These are phyloP conservation scores for Campylomormyrus tamandua DNA, from an alignment of 2,113 vertebrate species.

Conservation along the genomic window DNA sequence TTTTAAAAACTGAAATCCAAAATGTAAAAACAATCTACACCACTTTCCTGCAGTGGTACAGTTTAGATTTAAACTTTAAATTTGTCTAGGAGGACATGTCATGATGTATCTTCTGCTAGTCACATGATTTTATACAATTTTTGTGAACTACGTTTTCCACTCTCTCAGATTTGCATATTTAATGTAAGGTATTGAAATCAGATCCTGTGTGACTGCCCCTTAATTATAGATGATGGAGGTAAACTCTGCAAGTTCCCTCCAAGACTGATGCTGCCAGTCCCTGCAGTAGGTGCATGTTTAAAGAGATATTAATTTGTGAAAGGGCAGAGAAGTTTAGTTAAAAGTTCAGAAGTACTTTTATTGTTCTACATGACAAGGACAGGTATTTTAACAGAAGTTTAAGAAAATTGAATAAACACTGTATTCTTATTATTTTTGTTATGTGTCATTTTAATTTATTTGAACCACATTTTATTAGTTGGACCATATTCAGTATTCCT, in stretches of 20 bases:
- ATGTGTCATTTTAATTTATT: background rate
- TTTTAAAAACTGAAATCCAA: background rate
- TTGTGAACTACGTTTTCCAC: too few relatives aligned
- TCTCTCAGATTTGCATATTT: too few relatives aligned
- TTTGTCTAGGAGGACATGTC: too few relatives aligned
- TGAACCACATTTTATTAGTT: background rate
- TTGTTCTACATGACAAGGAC: background rate
- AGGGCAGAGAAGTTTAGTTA: background rate
- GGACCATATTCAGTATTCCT: background rate
- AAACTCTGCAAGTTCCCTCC: too few relatives aligned
- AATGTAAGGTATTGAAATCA: too few relatives aligned
- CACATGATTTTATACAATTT: too few relatives aligned
- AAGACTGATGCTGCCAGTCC: too few relatives aligned
- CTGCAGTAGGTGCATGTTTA: background rate
- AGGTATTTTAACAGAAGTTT: background rate
- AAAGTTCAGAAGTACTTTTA: constrained; percentile 2
- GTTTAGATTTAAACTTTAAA: too few relatives aligned
- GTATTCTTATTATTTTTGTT: background rate
- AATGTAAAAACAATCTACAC: background rate
- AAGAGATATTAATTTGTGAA: background rate
- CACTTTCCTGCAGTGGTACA: too few relatives aligned
- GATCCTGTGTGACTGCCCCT: too few relatives aligned
- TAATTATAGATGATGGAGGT: too few relatives aligned
- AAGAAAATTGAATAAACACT: constrained; percentile 6
- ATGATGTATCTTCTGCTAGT: too few relatives aligned